These are phyloP conservation scores for Heterotis niloticus DNA, from an alignment of 2,113 vertebrate species.

Conservation along the genomic window DNA sequence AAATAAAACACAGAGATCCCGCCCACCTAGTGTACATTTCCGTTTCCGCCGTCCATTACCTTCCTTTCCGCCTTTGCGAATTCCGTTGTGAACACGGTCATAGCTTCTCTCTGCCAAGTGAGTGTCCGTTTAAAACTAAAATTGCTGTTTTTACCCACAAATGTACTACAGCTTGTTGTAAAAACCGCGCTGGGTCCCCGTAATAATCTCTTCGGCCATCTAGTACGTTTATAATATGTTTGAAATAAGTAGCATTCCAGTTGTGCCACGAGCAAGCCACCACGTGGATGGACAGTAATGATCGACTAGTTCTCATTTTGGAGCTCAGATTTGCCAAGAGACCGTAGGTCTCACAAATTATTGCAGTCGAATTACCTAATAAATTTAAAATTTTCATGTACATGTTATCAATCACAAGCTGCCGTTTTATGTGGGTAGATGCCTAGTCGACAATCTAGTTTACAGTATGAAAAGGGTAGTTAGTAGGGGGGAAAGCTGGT, in stretches of 20 bases:
- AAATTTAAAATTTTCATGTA: background rate
- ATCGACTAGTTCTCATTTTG: background rate
- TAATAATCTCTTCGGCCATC: background rate
- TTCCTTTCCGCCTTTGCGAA: constrained; percentile 61
- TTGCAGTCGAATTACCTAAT: background rate
- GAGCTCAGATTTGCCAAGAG: background rate
- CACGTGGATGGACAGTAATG: constrained; percentile 11
- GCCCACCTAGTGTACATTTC: constrained; percentile 27
- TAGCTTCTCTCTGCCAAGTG: constrained; percentile 51
- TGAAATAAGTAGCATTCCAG: background rate
- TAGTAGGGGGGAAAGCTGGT: no score
- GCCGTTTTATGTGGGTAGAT: background rate
- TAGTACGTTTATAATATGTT: background rate
- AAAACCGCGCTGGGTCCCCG: background rate
- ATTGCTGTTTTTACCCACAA: rapidly evolving
- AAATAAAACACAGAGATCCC: background rate
- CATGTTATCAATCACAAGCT: background rate
- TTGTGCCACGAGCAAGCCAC: background rate
- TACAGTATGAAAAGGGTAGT: no score
- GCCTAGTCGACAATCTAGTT: no score
- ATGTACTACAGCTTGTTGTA: rapidly evolving
- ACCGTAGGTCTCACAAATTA: background rate
- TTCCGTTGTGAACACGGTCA: constrained; percentile 53
- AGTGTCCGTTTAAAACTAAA: constrained; percentile 42
- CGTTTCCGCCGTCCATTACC: constrained; percentile 33